Evolutionary conservation across 1,140 invertebrate genomes (phyloP), one percentile per base, ranked within the genome.

Genomic region (Atta colombica): DNA sequence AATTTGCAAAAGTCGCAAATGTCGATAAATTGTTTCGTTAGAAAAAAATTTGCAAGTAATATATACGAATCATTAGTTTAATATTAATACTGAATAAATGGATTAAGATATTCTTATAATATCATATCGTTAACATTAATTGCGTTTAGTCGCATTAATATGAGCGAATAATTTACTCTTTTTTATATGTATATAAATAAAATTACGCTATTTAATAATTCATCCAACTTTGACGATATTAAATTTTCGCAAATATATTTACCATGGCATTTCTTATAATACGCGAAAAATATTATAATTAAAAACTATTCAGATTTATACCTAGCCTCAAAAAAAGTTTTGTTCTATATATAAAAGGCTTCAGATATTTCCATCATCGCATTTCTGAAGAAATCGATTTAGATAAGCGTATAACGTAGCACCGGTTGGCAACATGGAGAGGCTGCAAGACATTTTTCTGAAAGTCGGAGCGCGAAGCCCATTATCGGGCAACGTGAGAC

Each of bases 401-500:
- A 72, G 21, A 31, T 31, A 53, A 53, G 12, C 45, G n/a, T 35
- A 21, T n/a, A 65, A 78, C 39, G 25, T 25, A 25, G 51, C 65
- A 25, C 12, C 28, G 39, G 28, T 35, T 35, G 28, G n/a, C 39
- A 14, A 35, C n/a, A n/a, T 28, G 25, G 28, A 58, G 61, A 21
- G 35, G 10, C 35, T 51, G 61, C 35, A 51, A 74, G 66, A 66
- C 72, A 55, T 87, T 77, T 85, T 49, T 63, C 66, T 77, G 16
- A 28, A 69, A 86, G 21, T 71, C 82, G 51, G 16, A 31, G 53
- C 21, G 31, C 45, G 68, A 21, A 63, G 74, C 71, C 77, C 71
- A 87, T 90, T 87, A 89, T 89, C 89, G 86, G 61, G 78, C 86
- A 89, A 90, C 88, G 89, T 74, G 88, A 89, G 69, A 86, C 25